Evolutionary conservation across 2,797 vertebrate species (phyloP).

Genomic region (Myioborus miniatus): DNA sequence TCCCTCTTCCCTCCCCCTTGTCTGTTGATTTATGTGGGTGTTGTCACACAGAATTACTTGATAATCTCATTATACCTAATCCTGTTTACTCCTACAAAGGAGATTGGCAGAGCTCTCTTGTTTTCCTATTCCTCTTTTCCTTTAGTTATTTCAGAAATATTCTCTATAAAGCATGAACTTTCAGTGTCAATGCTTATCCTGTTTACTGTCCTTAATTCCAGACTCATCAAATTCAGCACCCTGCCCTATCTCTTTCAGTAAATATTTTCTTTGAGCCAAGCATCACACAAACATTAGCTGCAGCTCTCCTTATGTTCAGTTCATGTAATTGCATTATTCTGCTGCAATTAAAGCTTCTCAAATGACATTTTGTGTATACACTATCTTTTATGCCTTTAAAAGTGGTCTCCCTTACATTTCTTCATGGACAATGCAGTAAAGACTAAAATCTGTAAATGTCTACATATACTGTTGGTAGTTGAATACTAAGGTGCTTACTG

Average conservation of each 20-base stretch:
- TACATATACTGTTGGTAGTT: neutral
- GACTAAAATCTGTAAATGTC: neutral
- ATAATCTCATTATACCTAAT: constrained; percentile 76
- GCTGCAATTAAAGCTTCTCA: constrained; percentile 42
- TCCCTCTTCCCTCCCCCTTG: neutral
- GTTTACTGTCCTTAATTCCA: constrained; percentile 43
- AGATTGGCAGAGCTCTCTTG: constrained; percentile 22
- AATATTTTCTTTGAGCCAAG: constrained; percentile 54
- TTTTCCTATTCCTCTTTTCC: constrained; percentile 27
- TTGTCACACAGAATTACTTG: constrained; percentile 17
- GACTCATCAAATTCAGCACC: constrained; percentile 41
- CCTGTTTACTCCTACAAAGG: constrained; percentile 69
- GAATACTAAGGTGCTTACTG: neutral
- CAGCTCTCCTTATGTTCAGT: neutral
- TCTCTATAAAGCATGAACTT: neutral
- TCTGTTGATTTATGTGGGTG: constrained; percentile 21
- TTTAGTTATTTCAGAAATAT: constrained; percentile 38
- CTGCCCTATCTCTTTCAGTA: constrained; percentile 26
- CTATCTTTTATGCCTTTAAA: neutral
- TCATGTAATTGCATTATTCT: constrained; percentile 46
- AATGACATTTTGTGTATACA: constrained; percentile 34
- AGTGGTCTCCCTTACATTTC: neutral
- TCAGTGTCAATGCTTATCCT: constrained; percentile 46
- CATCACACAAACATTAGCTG: constrained; percentile 38
- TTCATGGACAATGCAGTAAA: neutral